Base-by-base conservation (phyloP, 1,140 invertebrate genomes). In the Diuraphis noxia region DNA sequence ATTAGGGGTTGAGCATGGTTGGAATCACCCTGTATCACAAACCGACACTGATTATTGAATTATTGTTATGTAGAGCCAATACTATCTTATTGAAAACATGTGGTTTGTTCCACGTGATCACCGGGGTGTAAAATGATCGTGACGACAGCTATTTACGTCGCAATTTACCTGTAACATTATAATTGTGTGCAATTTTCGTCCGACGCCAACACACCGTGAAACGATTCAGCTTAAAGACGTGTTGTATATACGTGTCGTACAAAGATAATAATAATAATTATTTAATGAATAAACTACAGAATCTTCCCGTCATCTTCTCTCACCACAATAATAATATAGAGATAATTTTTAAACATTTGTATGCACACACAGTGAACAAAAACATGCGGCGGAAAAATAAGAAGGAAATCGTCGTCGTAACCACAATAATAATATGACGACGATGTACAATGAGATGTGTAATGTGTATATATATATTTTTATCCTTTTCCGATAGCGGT, bases 41-140 rank as follows among this genome's bases (percentile, higher is more conserved):
- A 49, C 46, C 17, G 1, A 56, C 23, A 25, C 52, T 23, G 10
- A 63, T 63, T n/a, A 72, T n/a, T 72, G 30, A n/a, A n/a, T n/a
- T n/a, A n/a, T n/a, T n/a, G n/a, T n/a, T n/a, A n/a, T n/a, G n/a
- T 1, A 79, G 2, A 79, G 36, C 17, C 23, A 4, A 82, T 30
- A 82, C 21, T 9, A 41, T 19, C 40, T 30, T 10, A 72, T 13
- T 21, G 23, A 13, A 5, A 81, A 81, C 9, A 81, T 17, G 21
- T 72, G n/a, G 36, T 38, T 23, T 43, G 10, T n/a, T 13, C 36
- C 30, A 72, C 40, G 13, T 21, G 36, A 56, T n/a, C 87, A 88
- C 52, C 13, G 52, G 52, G 87, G 87, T 88, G 36, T 63, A 63
- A 88, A 88, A 88, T 88, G 41, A 72, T 72, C 56, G 56, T 72